Evolutionary conservation across 2,113 vertebrate genomes (phyloP).

Genomic region (Pseudolaguvia tuberculata): DNA sequence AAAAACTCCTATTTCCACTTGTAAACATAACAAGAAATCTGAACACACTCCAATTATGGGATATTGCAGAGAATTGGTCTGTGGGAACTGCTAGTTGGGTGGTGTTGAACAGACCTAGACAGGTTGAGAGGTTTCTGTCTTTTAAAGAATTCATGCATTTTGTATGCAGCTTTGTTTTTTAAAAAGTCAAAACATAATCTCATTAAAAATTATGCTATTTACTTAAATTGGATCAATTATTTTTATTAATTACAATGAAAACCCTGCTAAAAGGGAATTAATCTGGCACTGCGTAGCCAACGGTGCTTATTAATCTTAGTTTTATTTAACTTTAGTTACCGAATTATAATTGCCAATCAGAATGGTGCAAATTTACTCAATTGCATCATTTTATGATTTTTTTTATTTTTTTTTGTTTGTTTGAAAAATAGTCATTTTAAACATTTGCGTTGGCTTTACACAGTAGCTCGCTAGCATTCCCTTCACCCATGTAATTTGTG

Average conservation of each 20-base stretch:
- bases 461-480: too few relatives aligned
- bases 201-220: not conserved
- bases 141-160: conserved; percentile 71
- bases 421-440: too few relatives aligned
- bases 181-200: not conserved
- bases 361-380: not conserved
- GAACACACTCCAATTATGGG: not conserved
- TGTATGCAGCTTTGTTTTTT: conserved; percentile 32
- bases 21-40: conserved; percentile 1
- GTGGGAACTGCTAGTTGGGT: conserved; percentile 62
- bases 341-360: not conserved
- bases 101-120: conserved; percentile 46
- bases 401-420: not conserved
- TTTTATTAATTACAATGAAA: not conserved
- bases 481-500: not conserved
- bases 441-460: too few relatives aligned
- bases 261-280: not conserved
- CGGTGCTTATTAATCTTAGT: too few relatives aligned
- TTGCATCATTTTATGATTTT: too few relatives aligned
- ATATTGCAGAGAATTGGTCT: conserved; percentile 34
- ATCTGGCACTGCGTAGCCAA: too few relatives aligned
- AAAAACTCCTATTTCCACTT: not conserved
- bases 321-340: too few relatives aligned
- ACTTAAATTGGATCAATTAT: too few relatives aligned
- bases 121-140: conserved; percentile 58